Base-by-base conservation (phyloP, 2,888 invertebrate species). In the Drosophila mayaguana region DNA sequence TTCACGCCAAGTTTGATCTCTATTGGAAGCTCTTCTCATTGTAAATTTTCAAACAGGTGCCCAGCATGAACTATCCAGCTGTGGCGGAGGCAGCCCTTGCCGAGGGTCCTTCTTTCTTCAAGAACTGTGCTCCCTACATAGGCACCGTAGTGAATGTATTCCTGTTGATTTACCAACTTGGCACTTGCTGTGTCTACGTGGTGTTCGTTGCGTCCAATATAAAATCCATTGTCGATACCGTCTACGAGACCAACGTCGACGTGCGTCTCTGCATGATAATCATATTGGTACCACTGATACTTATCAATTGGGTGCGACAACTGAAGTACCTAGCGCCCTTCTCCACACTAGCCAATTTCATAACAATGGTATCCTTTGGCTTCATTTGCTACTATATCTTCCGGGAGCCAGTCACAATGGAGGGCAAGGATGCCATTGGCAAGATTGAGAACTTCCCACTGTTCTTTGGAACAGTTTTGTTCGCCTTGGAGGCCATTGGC, bases 141-240 rank as follows among this genome's bases (percentile, higher is more conserved):
- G 95, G 94, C 64, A 95, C 95, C 77, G 92, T 96, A 9, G 95
- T 96, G 28, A 97, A 97, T 90, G 93, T 94, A 0, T 97, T 97
- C 89, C 94, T 97, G 4, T 92, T 98, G 75, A 94, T 98, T 61
- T 99, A 98, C 86, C 99, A 99, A 93, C 94, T 99, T 84, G 99
- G 99, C 53, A 97, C 98, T 55, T 98, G 99, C 92, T 98, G 98
- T 92, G 98, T 99, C 2, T 99, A 99, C 93, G 96, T 98, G 25
- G 97, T 99, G 0, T 99, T 99, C 92, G 97, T 99, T 55, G 95
- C 98, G 0, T 95, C 96, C 70, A 98, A 97, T 92, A 94, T 98
- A n/a, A 94, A 96, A 90, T 94, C 93, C 80, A 96, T 97, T 14
- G 92, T 94, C 16, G 94, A 94, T 45, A 92, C 94, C 22, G 94